phyloP scores from a whole-genome alignment of 2,888 invertebrate species.

The Horisme vitalbata region DNA sequence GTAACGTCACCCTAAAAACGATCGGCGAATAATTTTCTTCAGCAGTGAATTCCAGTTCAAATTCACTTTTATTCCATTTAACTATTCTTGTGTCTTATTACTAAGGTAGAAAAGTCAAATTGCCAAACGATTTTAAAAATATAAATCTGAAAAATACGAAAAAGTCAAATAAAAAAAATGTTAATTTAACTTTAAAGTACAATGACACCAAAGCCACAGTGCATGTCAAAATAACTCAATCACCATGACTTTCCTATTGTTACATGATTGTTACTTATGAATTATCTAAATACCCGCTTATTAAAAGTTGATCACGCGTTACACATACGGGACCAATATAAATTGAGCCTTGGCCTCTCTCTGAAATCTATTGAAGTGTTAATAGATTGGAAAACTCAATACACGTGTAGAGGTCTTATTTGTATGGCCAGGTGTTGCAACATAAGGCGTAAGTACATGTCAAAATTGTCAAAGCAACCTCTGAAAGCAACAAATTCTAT shows the following conservation, averaged over 20 bases:
- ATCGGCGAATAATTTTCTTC: too few relatives aligned
- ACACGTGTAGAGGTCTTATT: conserved; percentile 36
- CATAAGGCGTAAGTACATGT: conserved; percentile 34
- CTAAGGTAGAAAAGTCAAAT: too few relatives aligned
- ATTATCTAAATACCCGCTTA: conserved; percentile 33
- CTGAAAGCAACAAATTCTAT: too few relatives aligned
- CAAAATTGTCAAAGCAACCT: too few relatives aligned
- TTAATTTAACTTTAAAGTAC: conserved; percentile 1
- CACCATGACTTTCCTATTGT: conserved; percentile 32
- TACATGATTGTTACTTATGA: conserved; percentile 34
- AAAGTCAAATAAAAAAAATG: too few relatives aligned
- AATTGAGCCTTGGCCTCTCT: conserved; percentile 13
- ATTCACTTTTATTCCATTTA: too few relatives aligned
- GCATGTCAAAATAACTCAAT: conserved; percentile 22
- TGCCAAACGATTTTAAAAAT: too few relatives aligned
- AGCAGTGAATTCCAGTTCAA: too few relatives aligned
- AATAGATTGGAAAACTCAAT: conserved; percentile 30
- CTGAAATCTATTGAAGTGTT: conserved; percentile 19
- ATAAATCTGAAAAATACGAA: too few relatives aligned
- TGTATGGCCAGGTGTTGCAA: conserved; percentile 41
- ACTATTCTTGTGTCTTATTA: too few relatives aligned
- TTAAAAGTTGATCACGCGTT: conserved; percentile 21
- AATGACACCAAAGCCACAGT: conserved; percentile 4
- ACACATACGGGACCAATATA: conserved; percentile 18
- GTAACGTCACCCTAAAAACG: too few relatives aligned